Evolutionary conservation across 2,113 vertebrate genomes (phyloP), one percentile per base, ranked within the genome.

Genomic region (Theropithecus gelada): DNA sequence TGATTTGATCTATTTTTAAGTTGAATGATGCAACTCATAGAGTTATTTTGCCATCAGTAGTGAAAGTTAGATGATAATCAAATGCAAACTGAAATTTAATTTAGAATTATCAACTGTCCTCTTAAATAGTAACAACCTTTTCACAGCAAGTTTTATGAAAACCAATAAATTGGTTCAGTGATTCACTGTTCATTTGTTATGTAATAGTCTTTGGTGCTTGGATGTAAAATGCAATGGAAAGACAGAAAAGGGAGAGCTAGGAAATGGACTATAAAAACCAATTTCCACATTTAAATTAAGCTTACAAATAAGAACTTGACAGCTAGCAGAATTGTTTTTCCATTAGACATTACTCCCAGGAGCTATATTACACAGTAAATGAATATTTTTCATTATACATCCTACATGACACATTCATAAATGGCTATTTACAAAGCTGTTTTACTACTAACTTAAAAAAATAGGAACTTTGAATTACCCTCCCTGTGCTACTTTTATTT

Each of bases 211-310:
- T 96, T 79, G 55, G 84, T 96, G 76, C 80, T 95, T 88, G 32
- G 66, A 83, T 91, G 57, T 96, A 97, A 97, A 98, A 98, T 78
- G 81, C 95, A 96, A 97, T 98, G 90, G 93, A 98, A 97, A 97
- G 88, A 95, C 83, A 96, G 90, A 92, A 98, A 95, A 93, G 55
- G 85, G 84, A 75, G 85, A 81, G 68, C 84, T 88, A 97, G 95
- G 97, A 98, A 98, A 96, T 97, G 95, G n/a, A 92, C 96, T 97
- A 96, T 98, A 94, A 96, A 98, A 97, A 95, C 81, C 95, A 96
- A 96, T 97, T 96, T 96, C 78, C 96, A 94, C 85, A 86, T 97
- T 98, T 98, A 97, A 98, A 98, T 98, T 97, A 98, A 96, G 96
- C 88, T 97, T 97, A 94, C 96, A 97, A 97, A 97, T 96, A 96